These are phyloP conservation scores for Eugnorisma glareosa DNA, from an alignment of 2,888 invertebrate species.

Conservation along the genomic window DNA sequence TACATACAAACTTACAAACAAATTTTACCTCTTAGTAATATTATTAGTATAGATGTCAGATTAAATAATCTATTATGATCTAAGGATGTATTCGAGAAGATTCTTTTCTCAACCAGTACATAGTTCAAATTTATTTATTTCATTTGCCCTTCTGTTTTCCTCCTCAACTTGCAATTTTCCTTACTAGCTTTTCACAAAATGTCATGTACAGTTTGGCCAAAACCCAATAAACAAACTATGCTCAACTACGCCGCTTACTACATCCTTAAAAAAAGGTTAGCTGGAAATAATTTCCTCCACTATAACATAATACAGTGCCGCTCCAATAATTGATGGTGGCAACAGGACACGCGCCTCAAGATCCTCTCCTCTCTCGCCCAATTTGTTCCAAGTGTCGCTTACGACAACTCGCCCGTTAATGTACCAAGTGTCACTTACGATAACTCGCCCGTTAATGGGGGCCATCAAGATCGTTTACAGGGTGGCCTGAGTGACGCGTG, in stretches of 20 bases:
- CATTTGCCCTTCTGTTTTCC: neutral
- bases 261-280: neutral
- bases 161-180: neutral
- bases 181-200: neutral
- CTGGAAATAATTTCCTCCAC: neutral
- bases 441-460: constrained; percentile 77
- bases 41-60: too few relatives aligned
- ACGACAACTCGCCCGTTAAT: constrained; percentile 77
- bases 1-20: too few relatives aligned
- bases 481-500: constrained; percentile 56
- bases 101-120: neutral
- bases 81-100: neutral
- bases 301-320: neutral
- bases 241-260: neutral
- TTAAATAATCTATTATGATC: neutral
- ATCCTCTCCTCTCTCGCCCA: constrained; percentile 69
- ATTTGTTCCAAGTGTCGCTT: constrained; percentile 78
- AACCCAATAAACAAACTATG: neutral
- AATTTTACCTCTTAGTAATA: too few relatives aligned
- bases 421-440: constrained; percentile 76
- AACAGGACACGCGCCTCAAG: constrained; percentile 53
- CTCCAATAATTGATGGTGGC: constrained; percentile 51
- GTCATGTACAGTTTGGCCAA: neutral
- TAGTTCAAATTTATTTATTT: neutral
- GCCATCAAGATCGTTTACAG: constrained; percentile 76